phyloP scores from a whole-genome alignment of 2,888 invertebrate species.

The Idaea biselata region DNA sequence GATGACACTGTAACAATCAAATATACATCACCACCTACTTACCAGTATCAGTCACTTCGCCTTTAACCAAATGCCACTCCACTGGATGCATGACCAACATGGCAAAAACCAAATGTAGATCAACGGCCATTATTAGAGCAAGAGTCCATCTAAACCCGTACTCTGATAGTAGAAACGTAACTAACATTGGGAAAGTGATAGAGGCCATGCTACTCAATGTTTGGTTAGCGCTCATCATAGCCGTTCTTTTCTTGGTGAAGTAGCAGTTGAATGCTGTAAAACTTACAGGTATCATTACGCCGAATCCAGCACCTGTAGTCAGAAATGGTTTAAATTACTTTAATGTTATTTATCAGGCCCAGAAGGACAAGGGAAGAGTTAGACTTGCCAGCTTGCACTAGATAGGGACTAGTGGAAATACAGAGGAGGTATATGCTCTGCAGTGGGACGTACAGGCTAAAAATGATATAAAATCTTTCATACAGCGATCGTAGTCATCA shows the following conservation, averaged over 20 bases:
- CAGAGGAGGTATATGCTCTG: too few species aligned
- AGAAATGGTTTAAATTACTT: not conserved
- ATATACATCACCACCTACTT: constrained; percentile 17
- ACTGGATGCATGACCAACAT: constrained; percentile 88
- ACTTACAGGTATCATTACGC: constrained; percentile 86
- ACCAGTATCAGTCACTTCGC: constrained; percentile 37
- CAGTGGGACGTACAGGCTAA: too few species aligned
- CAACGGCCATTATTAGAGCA: constrained; percentile 83
- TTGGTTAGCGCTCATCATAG: constrained; percentile 89
- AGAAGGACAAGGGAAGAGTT: too few species aligned
- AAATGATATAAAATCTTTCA: too few species aligned
- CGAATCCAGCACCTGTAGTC: constrained; percentile 83
- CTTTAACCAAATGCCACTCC: constrained; percentile 83
- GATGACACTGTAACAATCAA: not conserved
- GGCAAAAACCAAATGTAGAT: constrained; percentile 84
- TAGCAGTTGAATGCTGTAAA: constrained; percentile 88
- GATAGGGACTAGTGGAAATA: too few species aligned
- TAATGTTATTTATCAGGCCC: not conserved
- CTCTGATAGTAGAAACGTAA: constrained; percentile 80
- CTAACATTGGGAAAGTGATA: constrained; percentile 84
- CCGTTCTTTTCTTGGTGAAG: constrained; percentile 84
- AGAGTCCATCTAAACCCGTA: constrained; percentile 88
- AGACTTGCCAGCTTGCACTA: too few species aligned
- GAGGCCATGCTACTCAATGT: constrained; percentile 84
- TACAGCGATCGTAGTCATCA: too few species aligned